Evolutionary conservation across 2,113 vertebrate species (phyloP).

Genomic region (Bambusicola thoracicus): DNA sequence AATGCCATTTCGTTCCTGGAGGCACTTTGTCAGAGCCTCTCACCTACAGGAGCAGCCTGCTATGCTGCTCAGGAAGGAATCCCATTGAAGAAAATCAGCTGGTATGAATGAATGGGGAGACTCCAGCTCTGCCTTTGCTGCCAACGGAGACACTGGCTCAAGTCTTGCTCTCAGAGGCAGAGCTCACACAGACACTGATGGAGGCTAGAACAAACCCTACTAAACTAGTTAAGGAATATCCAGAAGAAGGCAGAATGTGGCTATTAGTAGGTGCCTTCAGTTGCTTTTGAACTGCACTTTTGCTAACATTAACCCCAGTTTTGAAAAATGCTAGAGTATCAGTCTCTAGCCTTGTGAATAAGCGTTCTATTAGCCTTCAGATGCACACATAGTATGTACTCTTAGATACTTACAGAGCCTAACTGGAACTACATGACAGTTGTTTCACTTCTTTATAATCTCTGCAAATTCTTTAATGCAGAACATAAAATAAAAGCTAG

Average conservation of each 20-base stretch:
- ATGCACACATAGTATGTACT: background rate
- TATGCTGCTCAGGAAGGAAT: background rate
- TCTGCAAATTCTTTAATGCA: conserved; percentile 57
- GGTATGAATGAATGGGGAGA: background rate
- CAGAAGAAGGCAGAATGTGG: background rate
- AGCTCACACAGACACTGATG: background rate
- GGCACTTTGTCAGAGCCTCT: background rate
- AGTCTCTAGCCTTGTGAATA: conserved; percentile 61
- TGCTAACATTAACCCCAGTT: conserved; percentile 54
- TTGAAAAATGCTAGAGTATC: conserved; percentile 56
- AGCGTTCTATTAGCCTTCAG: conserved; percentile 69
- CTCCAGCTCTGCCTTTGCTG: background rate
- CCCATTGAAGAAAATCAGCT: background rate
- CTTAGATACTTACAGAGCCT: background rate
- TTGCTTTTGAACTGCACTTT: conserved; percentile 46
- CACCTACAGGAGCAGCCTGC: background rate
- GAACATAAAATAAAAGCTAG: conserved; percentile 68
- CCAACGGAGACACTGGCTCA: background rate
- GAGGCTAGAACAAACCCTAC: background rate
- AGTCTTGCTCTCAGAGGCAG: background rate
- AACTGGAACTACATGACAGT: conserved; percentile 34
- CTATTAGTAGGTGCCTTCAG: background rate
- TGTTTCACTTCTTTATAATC: conserved; percentile 62
- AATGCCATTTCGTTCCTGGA: background rate
- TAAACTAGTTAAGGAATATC: background rate